phyloP scores from a whole-genome alignment of 2,888 invertebrate species.

The Andrena marginata region DNA sequence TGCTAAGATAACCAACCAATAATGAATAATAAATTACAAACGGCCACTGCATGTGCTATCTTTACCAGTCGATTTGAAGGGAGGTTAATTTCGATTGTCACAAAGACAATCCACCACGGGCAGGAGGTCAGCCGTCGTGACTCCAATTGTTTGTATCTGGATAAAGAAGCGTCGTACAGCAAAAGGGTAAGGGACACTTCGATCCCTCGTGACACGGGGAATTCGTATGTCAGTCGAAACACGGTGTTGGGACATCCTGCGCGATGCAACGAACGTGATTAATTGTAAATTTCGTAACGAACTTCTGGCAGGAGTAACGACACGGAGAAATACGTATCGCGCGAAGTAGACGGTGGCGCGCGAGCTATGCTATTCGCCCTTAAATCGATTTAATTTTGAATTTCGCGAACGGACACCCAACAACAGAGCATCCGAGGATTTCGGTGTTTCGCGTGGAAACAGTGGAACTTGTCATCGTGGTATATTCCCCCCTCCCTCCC shows the following conservation, averaged over 20 bases:
- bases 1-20: no score
- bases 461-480: conserved; percentile 28
- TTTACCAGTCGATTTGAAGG: no score
- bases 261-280: background rate
- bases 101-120: no score
- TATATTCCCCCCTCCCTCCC: conserved; percentile 2
- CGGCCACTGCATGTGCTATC: no score
- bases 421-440: conserved; percentile 26
- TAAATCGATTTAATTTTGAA: conserved; percentile 45
- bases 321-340: conserved; percentile 22
- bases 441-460: conserved; percentile 31
- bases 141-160: no score
- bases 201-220: background rate
- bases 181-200: no score
- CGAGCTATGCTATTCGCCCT: conserved; percentile 20
- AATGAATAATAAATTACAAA: no score
- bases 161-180: no score
- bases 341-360: conserved; percentile 9
- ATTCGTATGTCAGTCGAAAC: background rate
- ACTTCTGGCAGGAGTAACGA: background rate
- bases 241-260: background rate
- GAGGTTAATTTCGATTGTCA: no score
- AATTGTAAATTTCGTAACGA: conserved; percentile 20
- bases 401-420: conserved; percentile 24
- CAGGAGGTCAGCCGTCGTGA: no score